phyloP scores from a whole-genome alignment of 2,888 invertebrate genomes.

The Drosophila subsilvestris region DNA sequence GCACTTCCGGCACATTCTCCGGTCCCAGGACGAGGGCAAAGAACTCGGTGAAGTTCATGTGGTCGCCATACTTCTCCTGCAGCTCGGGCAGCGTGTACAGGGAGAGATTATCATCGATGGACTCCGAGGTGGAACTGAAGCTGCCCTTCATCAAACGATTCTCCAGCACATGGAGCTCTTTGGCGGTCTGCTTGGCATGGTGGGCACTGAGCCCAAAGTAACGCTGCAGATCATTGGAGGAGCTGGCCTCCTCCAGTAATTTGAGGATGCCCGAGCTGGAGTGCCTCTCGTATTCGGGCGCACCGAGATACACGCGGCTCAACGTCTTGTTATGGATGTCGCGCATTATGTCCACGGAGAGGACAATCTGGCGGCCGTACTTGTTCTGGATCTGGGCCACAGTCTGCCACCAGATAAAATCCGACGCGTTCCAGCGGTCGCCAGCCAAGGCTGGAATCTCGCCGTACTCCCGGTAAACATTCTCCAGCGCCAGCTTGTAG shows the following conservation, averaged over 20 bases:
- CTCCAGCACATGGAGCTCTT: slow-evolving; percentile 62
- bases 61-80: slow-evolving; percentile 47
- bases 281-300: slow-evolving; percentile 40
- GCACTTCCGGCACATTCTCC: slow-evolving; percentile 62
- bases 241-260: slow-evolving; percentile 17
- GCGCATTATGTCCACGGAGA: slow-evolving; percentile 69
- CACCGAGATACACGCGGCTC: slow-evolving; percentile 71
- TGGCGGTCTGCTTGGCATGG: slow-evolving; percentile 54
- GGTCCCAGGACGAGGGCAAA: slow-evolving; percentile 66
- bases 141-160: slow-evolving; percentile 41
- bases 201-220: slow-evolving; percentile 56
- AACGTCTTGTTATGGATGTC: slow-evolving; percentile 66
- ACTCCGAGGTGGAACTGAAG: slow-evolving; percentile 27
- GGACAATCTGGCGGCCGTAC: slow-evolving; percentile 70
- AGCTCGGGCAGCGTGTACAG: slow-evolving; percentile 59
- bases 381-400: slow-evolving; percentile 71
- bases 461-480: slow-evolving; percentile 61
- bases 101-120: slow-evolving; percentile 51
- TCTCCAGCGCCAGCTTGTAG: slow-evolving; percentile 60
- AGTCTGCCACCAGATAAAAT: slow-evolving; percentile 77
- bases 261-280: slow-evolving; percentile 33
- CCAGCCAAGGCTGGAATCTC: slow-evolving; percentile 67
- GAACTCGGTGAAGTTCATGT: slow-evolving; percentile 71
- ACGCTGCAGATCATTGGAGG: slow-evolving; percentile 48
- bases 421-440: slow-evolving; percentile 51